Evolutionary conservation across 53 echinoderm and acorn worm species (phyloP).

Genomic region (Crossaster papposus): DNA sequence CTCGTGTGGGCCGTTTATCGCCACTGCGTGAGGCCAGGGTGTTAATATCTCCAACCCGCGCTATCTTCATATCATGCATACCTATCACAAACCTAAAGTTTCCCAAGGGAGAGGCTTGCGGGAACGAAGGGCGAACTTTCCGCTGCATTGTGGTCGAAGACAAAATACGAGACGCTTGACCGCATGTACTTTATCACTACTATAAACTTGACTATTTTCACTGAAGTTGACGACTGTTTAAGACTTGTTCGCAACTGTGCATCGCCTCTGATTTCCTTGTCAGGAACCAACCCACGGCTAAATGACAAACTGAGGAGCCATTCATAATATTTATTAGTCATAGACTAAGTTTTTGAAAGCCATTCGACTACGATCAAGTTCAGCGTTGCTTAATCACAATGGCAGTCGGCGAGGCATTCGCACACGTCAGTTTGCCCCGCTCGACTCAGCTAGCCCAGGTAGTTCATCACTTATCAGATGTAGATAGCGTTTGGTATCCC

Average conservation of each 20-base stretch:
- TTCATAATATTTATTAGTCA: not conserved
- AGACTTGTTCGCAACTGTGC: not conserved
- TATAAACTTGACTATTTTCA: no score
- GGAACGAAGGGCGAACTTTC: no score
- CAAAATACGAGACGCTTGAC: no score
- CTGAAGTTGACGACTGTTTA: not conserved
- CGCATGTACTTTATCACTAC: no score
- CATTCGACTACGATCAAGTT: not conserved
- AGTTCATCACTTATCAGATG: slow-evolving; percentile 8
- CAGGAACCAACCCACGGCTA: not conserved
- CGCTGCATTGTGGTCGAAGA: no score
- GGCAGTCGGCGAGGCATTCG: not conserved
- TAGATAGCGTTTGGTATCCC: slow-evolving; percentile 2
- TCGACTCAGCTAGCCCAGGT: not conserved
- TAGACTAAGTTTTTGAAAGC: not conserved
- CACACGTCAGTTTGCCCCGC: not conserved
- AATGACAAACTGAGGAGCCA: not conserved
- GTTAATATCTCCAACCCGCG: no score
- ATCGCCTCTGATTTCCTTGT: not conserved
- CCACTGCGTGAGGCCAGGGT: no score
- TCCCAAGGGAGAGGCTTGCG: no score
- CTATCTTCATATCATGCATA: no score
- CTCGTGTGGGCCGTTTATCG: no score
- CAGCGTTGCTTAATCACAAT: not conserved
- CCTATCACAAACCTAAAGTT: no score